These are phyloP conservation scores for Drosophila demipolita DNA, from an alignment of 2,888 invertebrate genomes.

Conservation along the genomic window DNA sequence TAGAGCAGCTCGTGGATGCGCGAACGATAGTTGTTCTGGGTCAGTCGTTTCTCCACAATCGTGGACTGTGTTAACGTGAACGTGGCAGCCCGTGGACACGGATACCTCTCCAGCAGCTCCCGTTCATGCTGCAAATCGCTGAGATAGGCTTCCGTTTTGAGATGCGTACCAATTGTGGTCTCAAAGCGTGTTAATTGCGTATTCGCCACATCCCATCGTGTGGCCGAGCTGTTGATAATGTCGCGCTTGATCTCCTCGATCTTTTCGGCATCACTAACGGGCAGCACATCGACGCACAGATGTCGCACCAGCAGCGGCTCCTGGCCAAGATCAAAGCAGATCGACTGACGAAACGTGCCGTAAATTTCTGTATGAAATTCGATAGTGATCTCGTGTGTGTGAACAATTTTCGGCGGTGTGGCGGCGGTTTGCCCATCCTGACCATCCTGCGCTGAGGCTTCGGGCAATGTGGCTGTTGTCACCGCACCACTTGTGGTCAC, in stretches of 20 bases:
- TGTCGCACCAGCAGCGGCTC: conserved; percentile 88
- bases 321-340: conserved; percentile 90
- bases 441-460: conserved; percentile 16
- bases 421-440: conserved; percentile 21
- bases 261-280: conserved; percentile 88
- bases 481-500: conserved; percentile 76
- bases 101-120: conserved; percentile 87
- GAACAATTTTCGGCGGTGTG: conserved; percentile 36
- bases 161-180: conserved; percentile 86
- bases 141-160: conserved; percentile 85
- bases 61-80: conserved; percentile 90
- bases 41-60: conserved; percentile 87
- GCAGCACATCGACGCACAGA: conserved; percentile 91
- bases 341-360: conserved; percentile 91
- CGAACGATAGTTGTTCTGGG: conserved; percentile 89
- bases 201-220: conserved; percentile 87
- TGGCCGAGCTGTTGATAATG: conserved; percentile 87
- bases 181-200: conserved; percentile 86
- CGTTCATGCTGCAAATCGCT: conserved; percentile 86
- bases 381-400: conserved; percentile 86
- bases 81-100: conserved; percentile 88
- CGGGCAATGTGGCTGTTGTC: conserved; percentile 17
- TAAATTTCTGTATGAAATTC: conserved; percentile 90
- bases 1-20: conserved; percentile 91
- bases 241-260: conserved; percentile 88